Conservation (phyloP, 2,797 vertebrate genomes). For the Gymnocypris eckloni region DNA sequence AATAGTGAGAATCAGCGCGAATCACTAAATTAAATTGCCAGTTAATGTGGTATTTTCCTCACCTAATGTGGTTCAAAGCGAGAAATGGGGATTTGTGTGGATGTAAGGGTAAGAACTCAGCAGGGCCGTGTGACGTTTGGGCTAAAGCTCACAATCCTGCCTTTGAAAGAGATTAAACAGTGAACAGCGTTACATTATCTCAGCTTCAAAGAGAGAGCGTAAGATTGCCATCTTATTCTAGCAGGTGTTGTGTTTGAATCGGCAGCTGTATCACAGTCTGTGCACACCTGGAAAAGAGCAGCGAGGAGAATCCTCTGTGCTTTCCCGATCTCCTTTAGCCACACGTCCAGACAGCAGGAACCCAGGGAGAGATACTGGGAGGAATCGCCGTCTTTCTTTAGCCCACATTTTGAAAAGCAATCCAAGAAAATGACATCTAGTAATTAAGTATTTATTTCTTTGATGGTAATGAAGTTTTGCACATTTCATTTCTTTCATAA, state of each 20-base stretch:
- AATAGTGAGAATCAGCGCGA: not conserved
- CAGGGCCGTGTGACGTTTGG: not conserved
- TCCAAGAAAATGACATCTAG: conserved; percentile 35
- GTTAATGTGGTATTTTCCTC: not conserved
- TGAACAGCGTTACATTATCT: conserved; percentile 25
- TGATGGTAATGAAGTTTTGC: conserved; percentile 51
- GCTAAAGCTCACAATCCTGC: conserved; percentile 1
- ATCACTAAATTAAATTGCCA: not conserved
- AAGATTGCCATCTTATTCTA: conserved; percentile 35
- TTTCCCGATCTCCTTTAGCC: conserved; percentile 4
- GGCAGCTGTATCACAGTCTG: conserved; percentile 10
- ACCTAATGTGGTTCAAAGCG: not conserved
- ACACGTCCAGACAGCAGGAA: not conserved
- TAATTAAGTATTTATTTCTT: conserved; percentile 32
- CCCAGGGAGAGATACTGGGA: not conserved
- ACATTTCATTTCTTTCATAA: conserved; percentile 33
- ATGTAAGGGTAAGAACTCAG: conserved; percentile 3
- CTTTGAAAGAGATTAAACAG: conserved; percentile 49
- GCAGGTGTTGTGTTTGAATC: conserved; percentile 34
- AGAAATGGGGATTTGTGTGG: not conserved
- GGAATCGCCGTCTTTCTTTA: conserved; percentile 3
- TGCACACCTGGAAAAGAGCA: conserved; percentile 31
- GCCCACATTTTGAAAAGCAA: conserved; percentile 21
- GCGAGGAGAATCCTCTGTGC: not conserved
- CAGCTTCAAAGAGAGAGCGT: conserved; percentile 23